Evolutionary conservation across 2,888 invertebrate genomes (phyloP), one percentile per base, ranked within the genome.

Genomic region (Leptinotarsa haldemani): DNA sequence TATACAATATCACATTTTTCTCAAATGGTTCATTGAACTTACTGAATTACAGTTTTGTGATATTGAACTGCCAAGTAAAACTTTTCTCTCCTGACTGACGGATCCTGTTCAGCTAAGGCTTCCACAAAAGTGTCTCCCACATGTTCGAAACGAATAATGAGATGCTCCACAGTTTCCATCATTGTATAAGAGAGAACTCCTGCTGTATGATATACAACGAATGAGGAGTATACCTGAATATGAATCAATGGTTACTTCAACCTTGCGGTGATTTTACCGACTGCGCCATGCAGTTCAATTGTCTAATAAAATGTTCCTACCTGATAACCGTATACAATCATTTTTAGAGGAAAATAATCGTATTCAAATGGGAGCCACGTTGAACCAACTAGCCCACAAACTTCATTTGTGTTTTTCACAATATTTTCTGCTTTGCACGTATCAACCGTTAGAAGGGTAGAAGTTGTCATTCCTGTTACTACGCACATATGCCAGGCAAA

Each of bases 161-260:
- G 74, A 68, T 80, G 79, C 63, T 80, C 79, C 2, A 79, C 68
- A 13, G 75, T 61, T 56, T 76, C 80, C 68, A 74, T 76, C 68
- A 69, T 73, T 46, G 73, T 74, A 72, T 61, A 81, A 3, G 71
- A 81, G 61, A 75, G 68, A 67, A 70, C 69, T 40, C 70, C 77
- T 4, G 69, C 74, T n/a, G 61, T 71, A 50, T 72, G 76, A 74
- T 48, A 77, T 13, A 71, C 68, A n/a, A 70, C 65, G 40, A 50
- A 67, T 12, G 58, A 47, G 2, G 66, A 66, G 30, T 73, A 77
- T 15, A 63, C 63, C 76, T 71, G 56, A 70, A 65, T 56, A 50
- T 18, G 25, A 56, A 20, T 47, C 13, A 18, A 72, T 12, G 4
- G 18, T 52, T 18, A 56, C 15, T 22, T 13, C 1, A 15, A 22